Base-by-base conservation (phyloP, 2,797 vertebrate species). In the Periparus ater region DNA sequence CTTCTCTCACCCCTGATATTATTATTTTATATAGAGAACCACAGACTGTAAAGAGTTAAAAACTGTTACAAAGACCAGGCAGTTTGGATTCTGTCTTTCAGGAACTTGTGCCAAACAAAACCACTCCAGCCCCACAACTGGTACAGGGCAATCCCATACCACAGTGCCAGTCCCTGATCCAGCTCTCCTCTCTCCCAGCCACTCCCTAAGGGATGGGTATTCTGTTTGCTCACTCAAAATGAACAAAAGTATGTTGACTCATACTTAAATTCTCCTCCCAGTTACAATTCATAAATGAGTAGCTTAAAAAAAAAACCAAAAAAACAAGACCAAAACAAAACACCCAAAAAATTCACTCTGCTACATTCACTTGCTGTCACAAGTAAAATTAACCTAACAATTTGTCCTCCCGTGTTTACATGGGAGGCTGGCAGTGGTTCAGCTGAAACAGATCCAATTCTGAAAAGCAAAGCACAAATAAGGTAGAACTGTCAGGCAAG, bases 401-500 rank as follows among this genome's bases (percentile, higher is more conserved):
- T 92, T 88, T 89, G 75, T 53, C 67, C 91, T 94, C 67, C 82
- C 25, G 0, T 91, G 89, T 93, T 96, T 90, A 90, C 36, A 92
- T 1, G 42, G 45, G 48, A 94, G 77, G 74, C 53, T 94, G 89
- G 94, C 89, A 92, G 2, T 5, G 22, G 84, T 40, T 93, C 92
- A 95, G 80, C 9, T 95, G 91, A 90, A 94, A 95, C 36, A 71
- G 36, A 74, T 72, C 74, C 91, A 88, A 13, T 34, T 88, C 23
- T 50, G 60, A 79, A 85, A 89, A 83, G 78, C 68, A 68, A 88
- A 94, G 85, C 72, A 91, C 67, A 89, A 91, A 62, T 82, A 85
- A 93, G 93, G 88, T 85, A 57, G 80, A 88, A 57, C 84, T 85
- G 57, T 79, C 77, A 83, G 75, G 23, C 60, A 58, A 91, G 60